phyloP scores from a whole-genome alignment of 2,888 invertebrate genomes.

The Metacarcinus magister region DNA sequence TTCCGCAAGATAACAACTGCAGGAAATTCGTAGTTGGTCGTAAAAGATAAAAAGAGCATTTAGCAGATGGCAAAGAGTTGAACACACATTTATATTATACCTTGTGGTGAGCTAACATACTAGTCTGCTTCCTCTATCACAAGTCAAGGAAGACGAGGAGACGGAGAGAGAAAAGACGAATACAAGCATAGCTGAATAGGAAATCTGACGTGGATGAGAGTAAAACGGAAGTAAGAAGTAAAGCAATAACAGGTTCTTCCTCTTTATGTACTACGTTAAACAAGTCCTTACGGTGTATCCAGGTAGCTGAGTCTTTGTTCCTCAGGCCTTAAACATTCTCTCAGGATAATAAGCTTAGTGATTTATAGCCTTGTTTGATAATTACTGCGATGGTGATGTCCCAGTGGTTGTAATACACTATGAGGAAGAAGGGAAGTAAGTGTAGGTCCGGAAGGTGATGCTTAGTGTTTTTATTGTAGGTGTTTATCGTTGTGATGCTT shows the following conservation, averaged over 20 bases:
- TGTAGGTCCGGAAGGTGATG: not conserved
- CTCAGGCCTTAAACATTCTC: not conserved
- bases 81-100: not conserved
- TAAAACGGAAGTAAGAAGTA: not conserved
- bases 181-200: not conserved
- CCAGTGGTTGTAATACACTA: not conserved
- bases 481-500: not conserved
- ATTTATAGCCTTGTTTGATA: conserved; percentile 32
- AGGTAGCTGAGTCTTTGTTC: not conserved
- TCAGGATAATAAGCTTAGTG: not conserved
- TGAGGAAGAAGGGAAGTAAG: not conserved
- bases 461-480: not conserved
- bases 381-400: not conserved
- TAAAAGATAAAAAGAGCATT: conserved; percentile 9
- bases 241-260: not conserved
- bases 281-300: not conserved
- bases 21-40: not conserved
- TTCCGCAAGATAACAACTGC: not conserved
- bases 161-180: not conserved
- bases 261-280: not conserved
- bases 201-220: not conserved
- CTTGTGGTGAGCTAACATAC: not conserved
- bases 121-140: not conserved
- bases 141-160: not conserved
- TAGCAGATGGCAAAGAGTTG: not conserved